A percentile compares a stretch with the other conserved stretches of the same genome.
These are phyloP conservation scores for Sebastes diploproa DNA, from an alignment of 2,797 vertebrate species.

Conservation along the genomic window DNA sequence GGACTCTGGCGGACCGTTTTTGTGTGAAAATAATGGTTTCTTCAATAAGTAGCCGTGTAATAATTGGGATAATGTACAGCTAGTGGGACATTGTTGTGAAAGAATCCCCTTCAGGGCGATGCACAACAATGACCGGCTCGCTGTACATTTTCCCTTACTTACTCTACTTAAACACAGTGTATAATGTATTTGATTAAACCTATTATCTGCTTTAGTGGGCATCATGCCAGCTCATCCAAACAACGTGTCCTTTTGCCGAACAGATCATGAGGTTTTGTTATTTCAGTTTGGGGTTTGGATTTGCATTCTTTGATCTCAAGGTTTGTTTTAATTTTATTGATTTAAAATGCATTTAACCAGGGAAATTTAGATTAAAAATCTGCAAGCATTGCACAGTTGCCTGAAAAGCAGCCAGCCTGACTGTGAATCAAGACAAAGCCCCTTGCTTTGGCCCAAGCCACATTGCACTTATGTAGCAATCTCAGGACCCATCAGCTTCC, in stretches of 20 bases:
- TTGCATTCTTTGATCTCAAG: conserved; percentile 16
- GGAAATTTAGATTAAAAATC: neutral
- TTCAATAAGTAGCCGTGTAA: too few species aligned
- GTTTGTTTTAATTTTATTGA: neutral
- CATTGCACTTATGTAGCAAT: too few species aligned
- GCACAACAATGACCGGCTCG: too few species aligned
- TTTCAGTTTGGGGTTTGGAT: conserved; percentile 25
- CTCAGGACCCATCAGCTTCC: too few species aligned
- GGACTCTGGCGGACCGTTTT: too few species aligned
- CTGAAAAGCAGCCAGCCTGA: neutral
- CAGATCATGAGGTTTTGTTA: neutral
- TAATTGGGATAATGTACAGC: too few species aligned
- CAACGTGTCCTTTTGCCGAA: neutral
- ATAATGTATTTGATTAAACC: neutral
- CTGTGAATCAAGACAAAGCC: neutral
- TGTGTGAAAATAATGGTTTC: too few species aligned
- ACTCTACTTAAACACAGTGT: neutral
- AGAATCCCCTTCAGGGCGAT: too few species aligned
- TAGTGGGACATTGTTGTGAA: too few species aligned
- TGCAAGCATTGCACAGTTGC: neutral
- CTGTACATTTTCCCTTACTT: too few species aligned
- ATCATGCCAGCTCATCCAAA: neutral
- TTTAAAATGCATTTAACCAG: neutral
- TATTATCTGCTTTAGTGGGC: neutral
- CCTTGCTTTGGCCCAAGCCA: too few species aligned